Conservation (phyloP, 2,113 vertebrate genomes). For the Clupea harengus region DNA sequence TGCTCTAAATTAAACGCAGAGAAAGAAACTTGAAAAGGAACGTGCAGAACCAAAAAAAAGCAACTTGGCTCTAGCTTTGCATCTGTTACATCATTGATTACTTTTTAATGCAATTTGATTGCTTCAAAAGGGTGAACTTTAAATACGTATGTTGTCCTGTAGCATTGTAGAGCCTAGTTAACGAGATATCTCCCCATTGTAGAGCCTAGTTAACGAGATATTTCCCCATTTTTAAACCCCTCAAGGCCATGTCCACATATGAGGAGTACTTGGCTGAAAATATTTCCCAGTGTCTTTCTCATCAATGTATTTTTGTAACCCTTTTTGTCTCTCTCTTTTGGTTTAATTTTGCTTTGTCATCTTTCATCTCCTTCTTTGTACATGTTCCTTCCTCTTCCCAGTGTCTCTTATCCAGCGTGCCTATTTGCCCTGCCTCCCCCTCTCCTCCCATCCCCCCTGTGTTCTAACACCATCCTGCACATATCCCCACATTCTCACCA, state of each 20-base stretch:
- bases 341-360: background rate
- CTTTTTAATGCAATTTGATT: no score
- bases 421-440: conserved; percentile 20
- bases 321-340: background rate
- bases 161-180: no score
- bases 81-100: no score
- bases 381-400: background rate
- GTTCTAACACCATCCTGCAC: background rate
- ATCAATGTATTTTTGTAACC: background rate
- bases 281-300: no score
- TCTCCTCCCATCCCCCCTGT: conserved; percentile 34
- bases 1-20: no score
- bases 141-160: background rate
- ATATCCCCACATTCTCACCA: background rate
- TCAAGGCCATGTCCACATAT: no score
- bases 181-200: background rate
- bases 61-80: no score
- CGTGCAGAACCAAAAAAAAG: no score
- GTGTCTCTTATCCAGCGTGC: conserved; percentile 25
- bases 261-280: no score
- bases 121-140: background rate
- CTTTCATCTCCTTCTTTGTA: background rate
- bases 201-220: no score
- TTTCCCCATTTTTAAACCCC: background rate
- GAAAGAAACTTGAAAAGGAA: no score